These are phyloP conservation scores for Rallus limicola DNA, from an alignment of 2,113 vertebrate species.

Conservation along the genomic window DNA sequence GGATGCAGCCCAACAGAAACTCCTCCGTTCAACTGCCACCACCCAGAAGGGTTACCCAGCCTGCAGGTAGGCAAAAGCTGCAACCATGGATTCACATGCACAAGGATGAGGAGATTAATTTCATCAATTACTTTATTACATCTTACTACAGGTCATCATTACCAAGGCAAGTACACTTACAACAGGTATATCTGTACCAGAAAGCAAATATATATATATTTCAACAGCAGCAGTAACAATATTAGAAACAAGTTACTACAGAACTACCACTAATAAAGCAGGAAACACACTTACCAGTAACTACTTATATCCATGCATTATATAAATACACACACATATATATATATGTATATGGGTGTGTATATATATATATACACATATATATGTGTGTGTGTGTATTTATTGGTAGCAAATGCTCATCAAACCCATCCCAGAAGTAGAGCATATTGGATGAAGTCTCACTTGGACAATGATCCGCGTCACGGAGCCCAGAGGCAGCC, in stretches of 20 bases:
- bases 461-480: fast-evolving
- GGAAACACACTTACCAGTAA: neutral
- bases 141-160: neutral
- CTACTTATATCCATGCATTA: neutral
- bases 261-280: neutral
- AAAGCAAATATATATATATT: neutral
- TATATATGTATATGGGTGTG: neutral
- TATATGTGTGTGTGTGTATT: neutral
- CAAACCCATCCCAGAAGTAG: neutral
- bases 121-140: neutral
- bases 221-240: neutral
- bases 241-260: neutral
- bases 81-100: neutral
- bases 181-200: neutral
- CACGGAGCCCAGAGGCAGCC: neutral
- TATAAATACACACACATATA: neutral
- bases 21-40: fast-evolving
- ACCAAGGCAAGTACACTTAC: neutral
- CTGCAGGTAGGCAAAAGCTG: neutral
- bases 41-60: neutral
- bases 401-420: neutral
- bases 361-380: no score
- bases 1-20: neutral
- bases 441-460: neutral
- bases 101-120: neutral